These are phyloP conservation scores for Dunckerocampus dactyliophorus DNA, from an alignment of 2,113 vertebrate species.

Conservation along the genomic window DNA sequence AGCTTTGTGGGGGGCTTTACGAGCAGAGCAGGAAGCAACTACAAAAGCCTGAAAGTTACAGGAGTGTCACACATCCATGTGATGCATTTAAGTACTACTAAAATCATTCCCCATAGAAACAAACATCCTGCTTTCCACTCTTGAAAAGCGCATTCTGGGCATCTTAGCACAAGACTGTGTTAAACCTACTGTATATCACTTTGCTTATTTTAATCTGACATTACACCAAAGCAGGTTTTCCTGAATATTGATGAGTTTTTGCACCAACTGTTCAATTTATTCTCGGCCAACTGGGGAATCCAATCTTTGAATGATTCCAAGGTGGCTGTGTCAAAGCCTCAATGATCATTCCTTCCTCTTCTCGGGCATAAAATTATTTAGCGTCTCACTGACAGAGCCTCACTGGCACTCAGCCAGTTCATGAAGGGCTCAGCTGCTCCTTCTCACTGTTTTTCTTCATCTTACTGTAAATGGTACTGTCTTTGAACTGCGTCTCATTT, in stretches of 20 bases:
- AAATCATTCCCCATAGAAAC: conserved; percentile 16
- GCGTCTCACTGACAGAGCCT: conserved; percentile 57
- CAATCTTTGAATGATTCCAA: conserved; percentile 67
- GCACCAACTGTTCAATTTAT: conserved; percentile 70
- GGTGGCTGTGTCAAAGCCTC: conserved; percentile 54
- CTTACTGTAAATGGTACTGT: background rate
- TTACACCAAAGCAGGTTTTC: conserved; percentile 44
- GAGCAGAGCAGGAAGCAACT: conserved; percentile 11
- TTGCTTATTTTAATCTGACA: conserved; percentile 11
- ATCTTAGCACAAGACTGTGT: conserved; percentile 16
- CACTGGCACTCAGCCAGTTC: conserved; percentile 65
- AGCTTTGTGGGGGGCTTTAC: conserved; percentile 37
- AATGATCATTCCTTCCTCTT: conserved; percentile 60
- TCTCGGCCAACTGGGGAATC: conserved; percentile 69
- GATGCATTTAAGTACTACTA: background rate
- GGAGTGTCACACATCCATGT: conserved; percentile 16
- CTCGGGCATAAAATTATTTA: conserved; percentile 74
- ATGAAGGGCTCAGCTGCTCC: conserved; percentile 52
- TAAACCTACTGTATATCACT: conserved; percentile 21
- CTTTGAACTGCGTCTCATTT: conserved; percentile 10
- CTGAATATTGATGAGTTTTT: conserved; percentile 71
- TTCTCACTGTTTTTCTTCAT: conserved; percentile 29
- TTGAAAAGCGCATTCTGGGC: background rate
- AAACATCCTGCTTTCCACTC: conserved; percentile 9
- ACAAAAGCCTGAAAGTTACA: conserved; percentile 26